Base-by-base conservation (phyloP, 1,140 invertebrate genomes). In the Ostrea denselamellosa region DNA sequence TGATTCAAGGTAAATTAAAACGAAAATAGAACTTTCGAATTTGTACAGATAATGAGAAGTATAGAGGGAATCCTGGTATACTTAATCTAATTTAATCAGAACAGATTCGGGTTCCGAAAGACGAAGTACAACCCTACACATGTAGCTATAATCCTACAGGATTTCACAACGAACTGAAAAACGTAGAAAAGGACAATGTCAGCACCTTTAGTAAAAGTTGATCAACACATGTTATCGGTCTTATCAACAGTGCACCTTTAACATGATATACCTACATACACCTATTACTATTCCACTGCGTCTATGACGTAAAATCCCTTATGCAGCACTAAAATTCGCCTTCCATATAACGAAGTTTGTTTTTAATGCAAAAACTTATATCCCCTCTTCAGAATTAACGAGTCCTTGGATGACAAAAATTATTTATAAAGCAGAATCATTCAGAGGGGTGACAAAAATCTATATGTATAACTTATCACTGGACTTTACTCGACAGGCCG, bases 1-100 rank as follows among this genome's bases (percentile, higher is more conserved):
- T 28, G 68, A 77, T 77, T 77, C 68, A 77, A 77, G 68, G 68
- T 77, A 77, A 77, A 77, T 77, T 77, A 77, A 77, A 77, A 77
- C 68, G 68, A 77, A 77, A 77, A 77, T 77, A 77, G 68, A 77
- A 77, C 68, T 77, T 77, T 77, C 68, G 68, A 77, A 77, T 77
- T 77, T 77, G 68, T 77, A 34, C 0, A 77, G 68, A 77, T 77
- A 77, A 77, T 28, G 68, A 77, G 14, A 77, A 25, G 68, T 77
- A 28, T 44, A 44, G 28, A 9, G 5, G 68, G 68, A 77, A 77
- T 77, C 68, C 68, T 17, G 9, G 12, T 34, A 34, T 10, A 28
- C 65, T 71, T 71, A 71, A 71, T 77, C 28, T 34, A 10, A 25
- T 34, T 28, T 62, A 62, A 19, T 25, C 22, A 17, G 12, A 77